Evolutionary conservation across 2,113 vertebrate species (phyloP).

Genomic region (Aleadryas rufinucha): DNA sequence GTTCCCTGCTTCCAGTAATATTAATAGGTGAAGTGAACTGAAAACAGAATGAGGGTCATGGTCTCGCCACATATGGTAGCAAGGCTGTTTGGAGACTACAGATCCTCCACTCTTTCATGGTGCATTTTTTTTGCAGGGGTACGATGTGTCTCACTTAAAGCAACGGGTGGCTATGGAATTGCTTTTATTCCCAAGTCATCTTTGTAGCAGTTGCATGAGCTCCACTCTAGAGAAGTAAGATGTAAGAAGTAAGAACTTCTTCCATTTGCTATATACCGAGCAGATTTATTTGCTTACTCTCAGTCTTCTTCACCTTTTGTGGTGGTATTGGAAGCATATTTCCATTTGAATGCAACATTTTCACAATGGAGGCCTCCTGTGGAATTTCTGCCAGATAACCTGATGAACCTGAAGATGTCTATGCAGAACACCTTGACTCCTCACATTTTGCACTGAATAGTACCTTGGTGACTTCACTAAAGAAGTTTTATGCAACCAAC

Average conservation of each 20-base stretch:
- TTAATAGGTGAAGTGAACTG: neutral
- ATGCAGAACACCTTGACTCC: neutral
- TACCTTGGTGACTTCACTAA: neutral
- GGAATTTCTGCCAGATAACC: neutral
- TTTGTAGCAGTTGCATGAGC: neutral
- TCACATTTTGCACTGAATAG: neutral
- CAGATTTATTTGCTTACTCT: neutral
- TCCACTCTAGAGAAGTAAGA: neutral
- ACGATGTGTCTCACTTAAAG: neutral
- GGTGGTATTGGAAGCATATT: neutral
- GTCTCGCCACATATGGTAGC: neutral
- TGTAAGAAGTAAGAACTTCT: neutral
- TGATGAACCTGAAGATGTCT: neutral
- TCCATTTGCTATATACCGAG: neutral
- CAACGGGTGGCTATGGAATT: fast-evolving
- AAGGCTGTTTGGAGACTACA: neutral
- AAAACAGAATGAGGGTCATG: neutral
- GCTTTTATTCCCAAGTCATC: neutral
- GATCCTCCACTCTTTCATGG: neutral
- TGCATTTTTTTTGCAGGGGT: neutral
- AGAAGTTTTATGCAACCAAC: neutral
- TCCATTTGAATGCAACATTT: neutral
- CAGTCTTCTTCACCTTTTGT: neutral
- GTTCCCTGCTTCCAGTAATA: neutral
- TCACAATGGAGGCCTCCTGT: neutral